Percentiles rank a stretch among this genome's conserved stretches.
Evolutionary conservation across 2,888 invertebrate genomes (phyloP).

Genomic region (Salpingus planirostris): DNA sequence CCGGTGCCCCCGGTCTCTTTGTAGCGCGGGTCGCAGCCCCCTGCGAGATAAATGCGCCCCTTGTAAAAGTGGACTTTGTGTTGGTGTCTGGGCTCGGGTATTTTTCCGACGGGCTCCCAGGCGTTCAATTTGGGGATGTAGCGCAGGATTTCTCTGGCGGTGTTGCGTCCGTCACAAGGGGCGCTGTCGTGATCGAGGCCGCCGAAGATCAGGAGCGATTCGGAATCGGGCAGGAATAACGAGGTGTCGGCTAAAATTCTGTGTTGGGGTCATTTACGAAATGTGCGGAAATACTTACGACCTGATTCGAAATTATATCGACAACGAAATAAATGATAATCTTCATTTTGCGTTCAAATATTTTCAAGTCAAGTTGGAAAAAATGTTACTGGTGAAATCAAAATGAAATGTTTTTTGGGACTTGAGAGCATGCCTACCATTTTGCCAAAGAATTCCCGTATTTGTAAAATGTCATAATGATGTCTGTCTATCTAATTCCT

Average conservation of each 20-base stretch:
- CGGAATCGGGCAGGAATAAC: conserved; percentile 49
- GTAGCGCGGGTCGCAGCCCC: conserved; percentile 54
- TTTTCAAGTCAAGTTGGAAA: no score
- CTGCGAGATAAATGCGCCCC: conserved; percentile 58
- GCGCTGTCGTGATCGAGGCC: conserved; percentile 57
- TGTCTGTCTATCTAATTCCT: no score
- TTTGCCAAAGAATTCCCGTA: no score
- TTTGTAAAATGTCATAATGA: no score
- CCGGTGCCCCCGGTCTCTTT: conserved; percentile 49
- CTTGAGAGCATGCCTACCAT: no score
- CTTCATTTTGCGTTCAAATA: not conserved
- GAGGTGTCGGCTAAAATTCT: no score
- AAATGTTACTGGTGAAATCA: no score
- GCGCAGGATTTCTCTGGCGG: conserved; percentile 53
- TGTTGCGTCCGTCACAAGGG: conserved; percentile 48
- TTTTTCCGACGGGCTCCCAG: conserved; percentile 59
- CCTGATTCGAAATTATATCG: no score
- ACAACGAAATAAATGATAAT: no score
- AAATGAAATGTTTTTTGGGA: no score
- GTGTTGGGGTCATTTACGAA: conserved; percentile 16
- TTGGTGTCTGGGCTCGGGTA: conserved; percentile 63
- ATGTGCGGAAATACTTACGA: conserved; percentile 19
- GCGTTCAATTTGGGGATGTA: conserved; percentile 51
- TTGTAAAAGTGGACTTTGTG: conserved; percentile 56
- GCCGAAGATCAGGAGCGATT: conserved; percentile 59